These are phyloP conservation scores for Caerostris darwini DNA, from an alignment of 1,140 invertebrate species.

Conservation along the genomic window DNA sequence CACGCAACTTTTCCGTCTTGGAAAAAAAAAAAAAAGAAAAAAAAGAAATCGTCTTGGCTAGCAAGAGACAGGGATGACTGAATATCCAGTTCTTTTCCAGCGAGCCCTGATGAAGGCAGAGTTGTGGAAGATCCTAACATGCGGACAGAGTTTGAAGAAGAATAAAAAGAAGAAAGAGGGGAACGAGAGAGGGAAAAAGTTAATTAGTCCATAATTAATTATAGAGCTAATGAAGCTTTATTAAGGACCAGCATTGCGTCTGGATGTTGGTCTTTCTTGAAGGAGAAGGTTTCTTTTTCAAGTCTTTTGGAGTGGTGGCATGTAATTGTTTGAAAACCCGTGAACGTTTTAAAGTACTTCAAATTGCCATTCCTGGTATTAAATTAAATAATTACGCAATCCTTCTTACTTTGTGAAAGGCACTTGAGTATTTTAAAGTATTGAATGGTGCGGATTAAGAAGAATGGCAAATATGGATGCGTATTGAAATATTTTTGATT, in stretches of 20 bases:
- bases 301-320: not conserved
- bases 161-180: conserved; percentile 1
- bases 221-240: conserved; percentile 66
- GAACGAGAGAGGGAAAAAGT: conserved; percentile 40
- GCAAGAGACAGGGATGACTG: conserved; percentile 6
- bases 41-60: not conserved
- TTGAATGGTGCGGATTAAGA: too few relatives aligned
- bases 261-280: not conserved
- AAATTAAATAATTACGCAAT: too few relatives aligned
- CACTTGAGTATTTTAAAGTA: too few relatives aligned
- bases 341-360: too few relatives aligned
- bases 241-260: conserved; percentile 36
- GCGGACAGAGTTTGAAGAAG: not conserved
- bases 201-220: conserved; percentile 69
- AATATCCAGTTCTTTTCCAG: conserved; percentile 15
- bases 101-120: not conserved
- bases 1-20: not conserved
- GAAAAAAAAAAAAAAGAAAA: not conserved
- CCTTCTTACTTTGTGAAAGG: too few relatives aligned
- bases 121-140: conserved; percentile 29
- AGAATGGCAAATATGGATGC: too few relatives aligned
- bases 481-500: too few relatives aligned
- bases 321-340: not conserved
- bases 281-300: not conserved
- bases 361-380: too few relatives aligned